A percentile compares a stretch with the other conserved stretches of the same genome.
Evolutionary conservation across 2,888 invertebrate genomes (phyloP).

Genomic region (Alentia gelatinosa): DNA sequence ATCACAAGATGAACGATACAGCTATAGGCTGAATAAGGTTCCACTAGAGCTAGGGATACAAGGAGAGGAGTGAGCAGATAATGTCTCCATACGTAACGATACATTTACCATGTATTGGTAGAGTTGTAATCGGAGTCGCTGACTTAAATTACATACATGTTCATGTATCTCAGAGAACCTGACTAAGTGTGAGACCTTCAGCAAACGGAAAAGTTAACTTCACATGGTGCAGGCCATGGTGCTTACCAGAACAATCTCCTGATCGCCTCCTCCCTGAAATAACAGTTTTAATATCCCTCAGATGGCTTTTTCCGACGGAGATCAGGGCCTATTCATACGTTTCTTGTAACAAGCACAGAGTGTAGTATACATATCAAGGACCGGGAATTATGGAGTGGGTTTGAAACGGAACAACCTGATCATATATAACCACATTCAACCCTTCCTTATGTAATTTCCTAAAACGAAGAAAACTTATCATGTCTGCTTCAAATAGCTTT

Average conservation of each 20-base stretch:
- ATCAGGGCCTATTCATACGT: too few species aligned
- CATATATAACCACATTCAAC: too few species aligned
- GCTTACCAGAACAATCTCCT: conserved; percentile 18
- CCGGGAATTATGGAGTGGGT: too few species aligned
- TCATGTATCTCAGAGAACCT: conserved; percentile 15
- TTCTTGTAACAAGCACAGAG: too few species aligned
- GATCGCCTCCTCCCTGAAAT: neutral
- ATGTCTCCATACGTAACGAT: neutral
- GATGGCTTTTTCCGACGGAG: too few species aligned
- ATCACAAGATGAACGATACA: neutral
- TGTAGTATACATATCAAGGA: too few species aligned
- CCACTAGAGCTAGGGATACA: neutral
- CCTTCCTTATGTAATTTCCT: too few species aligned
- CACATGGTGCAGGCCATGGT: neutral
- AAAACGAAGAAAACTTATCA: too few species aligned
- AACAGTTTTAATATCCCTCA: conserved; percentile 4
- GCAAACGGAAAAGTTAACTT: neutral
- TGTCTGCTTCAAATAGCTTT: too few species aligned
- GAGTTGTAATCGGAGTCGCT: neutral
- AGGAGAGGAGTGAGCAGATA: neutral
- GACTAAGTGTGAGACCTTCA: neutral
- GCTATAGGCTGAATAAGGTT: neutral
- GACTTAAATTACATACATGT: conserved; percentile 16
- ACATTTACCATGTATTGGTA: neutral
- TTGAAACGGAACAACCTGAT: too few species aligned